Conservation (phyloP, 1,140 invertebrate genomes). For the Neuroterus valhalla region DNA sequence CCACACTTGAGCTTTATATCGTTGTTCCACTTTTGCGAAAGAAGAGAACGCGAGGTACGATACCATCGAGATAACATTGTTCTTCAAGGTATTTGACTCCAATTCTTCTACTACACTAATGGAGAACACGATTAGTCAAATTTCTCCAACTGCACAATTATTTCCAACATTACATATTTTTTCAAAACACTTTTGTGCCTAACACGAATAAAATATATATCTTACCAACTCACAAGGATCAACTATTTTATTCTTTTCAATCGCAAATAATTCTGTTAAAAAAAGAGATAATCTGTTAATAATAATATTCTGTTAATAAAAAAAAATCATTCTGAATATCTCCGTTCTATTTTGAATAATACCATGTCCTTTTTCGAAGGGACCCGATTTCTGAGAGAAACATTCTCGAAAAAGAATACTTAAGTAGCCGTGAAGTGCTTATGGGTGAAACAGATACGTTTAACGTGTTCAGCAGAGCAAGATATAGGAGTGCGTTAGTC, state of each 20-base stretch:
- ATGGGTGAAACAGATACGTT: neutral
- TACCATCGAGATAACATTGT: neutral
- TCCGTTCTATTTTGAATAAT: no score
- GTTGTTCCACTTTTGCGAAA: conserved; percentile 14
- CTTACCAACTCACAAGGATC: no score
- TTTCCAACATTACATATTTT: no score
- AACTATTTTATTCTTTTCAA: no score
- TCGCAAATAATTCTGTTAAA: no score
- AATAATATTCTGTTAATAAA: no score
- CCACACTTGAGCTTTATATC: neutral
- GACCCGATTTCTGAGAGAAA: neutral
- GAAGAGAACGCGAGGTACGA: conserved; percentile 4
- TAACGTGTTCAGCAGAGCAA: neutral
- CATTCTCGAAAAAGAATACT: conserved; percentile 9
- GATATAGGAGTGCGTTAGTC: neutral
- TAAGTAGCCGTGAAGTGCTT: conserved; percentile 18
- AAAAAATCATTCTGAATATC: no score
- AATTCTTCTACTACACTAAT: neutral
- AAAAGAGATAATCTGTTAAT: no score
- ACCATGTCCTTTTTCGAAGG: neutral
- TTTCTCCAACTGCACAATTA: neutral
- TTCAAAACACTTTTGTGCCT: no score
- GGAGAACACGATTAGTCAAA: neutral
- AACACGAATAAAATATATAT: no score
- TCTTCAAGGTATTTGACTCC: neutral